Evolutionary conservation across 2,113 vertebrate genomes (phyloP), one percentile per base, ranked within the genome.

Genomic region (Kryptolebias marmoratus): DNA sequence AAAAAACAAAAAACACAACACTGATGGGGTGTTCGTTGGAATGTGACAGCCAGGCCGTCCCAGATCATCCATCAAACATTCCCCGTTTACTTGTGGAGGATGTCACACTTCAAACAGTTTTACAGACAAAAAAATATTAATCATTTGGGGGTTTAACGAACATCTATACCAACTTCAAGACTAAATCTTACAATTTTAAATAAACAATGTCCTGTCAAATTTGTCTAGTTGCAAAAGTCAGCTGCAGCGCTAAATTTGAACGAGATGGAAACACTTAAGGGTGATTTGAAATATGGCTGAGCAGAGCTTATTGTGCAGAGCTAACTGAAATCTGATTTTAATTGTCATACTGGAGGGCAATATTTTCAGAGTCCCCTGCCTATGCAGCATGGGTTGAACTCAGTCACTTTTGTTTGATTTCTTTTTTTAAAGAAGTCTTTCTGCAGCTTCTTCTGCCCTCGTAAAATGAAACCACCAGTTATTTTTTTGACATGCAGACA

Each of bases 1-100:
- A 77, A 88, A 15, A 1, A 22, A 22, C 22, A 22, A 22, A 22
- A 22, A 22, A 22, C 22, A 22, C 22, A 22, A 85, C 79, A 68
- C 28, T 65, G 68, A 81, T 79, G 27, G 85, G 11, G 4, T 66
- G 76, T 65, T 85, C 57, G 77, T 68, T 84, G 71, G 59, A 81
- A 79, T 54, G 64, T 52, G 72, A 82, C 48, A 1, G 16, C 18
- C 55, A 49, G 61, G 79, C 72, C 73, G 62, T 83, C 79, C 60
- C 68, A 83, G 28, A 74, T 75, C 31, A 61, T 55, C 68, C 39
- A 87, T 79, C 55, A 76, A 66, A 81, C 44, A 36, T 65, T 73
- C 2, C n/a, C 11, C 42, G 57, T 47, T 81, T 74, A 50, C 16
- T 82, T 81, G 59, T 55, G 32, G n/a, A 63, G 30, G 28, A 56